Conservation (phyloP, 2,113 vertebrate genomes). For the Carlito syrichta region DNA sequence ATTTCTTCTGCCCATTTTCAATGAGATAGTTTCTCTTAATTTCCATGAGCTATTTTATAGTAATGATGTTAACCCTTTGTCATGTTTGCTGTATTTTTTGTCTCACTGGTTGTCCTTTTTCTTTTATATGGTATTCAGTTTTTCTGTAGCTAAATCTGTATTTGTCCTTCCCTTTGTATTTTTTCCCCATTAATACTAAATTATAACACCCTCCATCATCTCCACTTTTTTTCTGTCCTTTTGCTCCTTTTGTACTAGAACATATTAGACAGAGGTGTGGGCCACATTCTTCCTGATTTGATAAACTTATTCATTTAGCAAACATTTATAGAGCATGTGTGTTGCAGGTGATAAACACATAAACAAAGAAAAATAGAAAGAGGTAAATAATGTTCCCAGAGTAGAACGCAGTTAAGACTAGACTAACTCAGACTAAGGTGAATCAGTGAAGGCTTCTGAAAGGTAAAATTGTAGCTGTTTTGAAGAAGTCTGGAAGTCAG, state of each 20-base stretch:
- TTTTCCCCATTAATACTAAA: neutral
- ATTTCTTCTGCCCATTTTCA: neutral
- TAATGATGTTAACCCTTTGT: neutral
- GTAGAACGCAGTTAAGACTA: neutral
- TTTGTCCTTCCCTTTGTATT: neutral
- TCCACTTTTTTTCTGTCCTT: neutral
- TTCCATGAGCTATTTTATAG: neutral
- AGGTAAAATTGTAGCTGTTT: neutral
- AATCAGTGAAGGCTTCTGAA: neutral
- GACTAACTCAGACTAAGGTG: neutral
- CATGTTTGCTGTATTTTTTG: neutral
- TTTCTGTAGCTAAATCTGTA: neutral
- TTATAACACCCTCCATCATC: neutral
- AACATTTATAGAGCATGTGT: neutral
- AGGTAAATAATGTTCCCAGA: neutral
- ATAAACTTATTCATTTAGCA: neutral
- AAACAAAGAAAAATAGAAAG: neutral
- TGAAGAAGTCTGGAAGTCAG: neutral
- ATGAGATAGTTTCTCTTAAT: neutral
- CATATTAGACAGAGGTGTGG: neutral
- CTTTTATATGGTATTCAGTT: neutral
- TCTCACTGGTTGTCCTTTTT: neutral
- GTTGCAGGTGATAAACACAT: neutral
- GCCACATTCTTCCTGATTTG: neutral
- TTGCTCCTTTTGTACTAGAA: neutral